A percentile compares a stretch with the other conserved stretches of the same genome.
Evolutionary conservation across 2,113 vertebrate genomes (phyloP).

Genomic region (Nettapus auritus): DNA sequence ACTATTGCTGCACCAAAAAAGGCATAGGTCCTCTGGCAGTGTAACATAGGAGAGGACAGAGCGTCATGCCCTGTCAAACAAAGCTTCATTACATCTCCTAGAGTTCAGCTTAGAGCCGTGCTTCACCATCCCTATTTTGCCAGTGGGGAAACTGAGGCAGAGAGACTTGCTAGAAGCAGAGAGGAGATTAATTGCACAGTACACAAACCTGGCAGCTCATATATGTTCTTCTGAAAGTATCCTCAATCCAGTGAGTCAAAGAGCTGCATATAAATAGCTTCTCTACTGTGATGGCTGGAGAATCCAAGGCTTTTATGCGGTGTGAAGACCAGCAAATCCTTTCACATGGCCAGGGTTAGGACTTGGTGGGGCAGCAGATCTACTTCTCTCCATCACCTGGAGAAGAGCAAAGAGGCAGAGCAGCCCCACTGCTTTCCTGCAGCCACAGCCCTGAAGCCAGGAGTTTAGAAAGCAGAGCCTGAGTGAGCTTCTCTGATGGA

Average conservation of each 20-base stretch:
- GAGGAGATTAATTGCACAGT: too few species aligned
- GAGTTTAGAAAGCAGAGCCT: neutral
- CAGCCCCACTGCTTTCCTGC: neutral
- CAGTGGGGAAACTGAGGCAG: neutral
- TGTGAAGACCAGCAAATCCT: neutral
- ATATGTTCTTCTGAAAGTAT: neutral
- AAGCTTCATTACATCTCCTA: neutral
- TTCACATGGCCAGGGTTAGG: neutral
- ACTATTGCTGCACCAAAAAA: accelerated
- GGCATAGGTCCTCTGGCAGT: neutral
- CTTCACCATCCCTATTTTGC: neutral
- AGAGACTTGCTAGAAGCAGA: neutral
- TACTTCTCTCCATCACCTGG: neutral
- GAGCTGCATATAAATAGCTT: neutral
- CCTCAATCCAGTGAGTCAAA: neutral
- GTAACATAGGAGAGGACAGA: neutral
- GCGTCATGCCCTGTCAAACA: neutral
- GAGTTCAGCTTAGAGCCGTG: neutral
- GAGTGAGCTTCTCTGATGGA: neutral
- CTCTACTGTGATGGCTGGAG: neutral
- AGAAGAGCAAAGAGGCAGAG: neutral
- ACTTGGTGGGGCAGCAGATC: neutral
- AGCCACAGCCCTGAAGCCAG: neutral
- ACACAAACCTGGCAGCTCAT: neutral
- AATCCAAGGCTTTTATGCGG: neutral